Evolutionary conservation across 2,113 vertebrate species (phyloP), one percentile per base, ranked within the genome.

Genomic region (Chlamydotis undulata): DNA sequence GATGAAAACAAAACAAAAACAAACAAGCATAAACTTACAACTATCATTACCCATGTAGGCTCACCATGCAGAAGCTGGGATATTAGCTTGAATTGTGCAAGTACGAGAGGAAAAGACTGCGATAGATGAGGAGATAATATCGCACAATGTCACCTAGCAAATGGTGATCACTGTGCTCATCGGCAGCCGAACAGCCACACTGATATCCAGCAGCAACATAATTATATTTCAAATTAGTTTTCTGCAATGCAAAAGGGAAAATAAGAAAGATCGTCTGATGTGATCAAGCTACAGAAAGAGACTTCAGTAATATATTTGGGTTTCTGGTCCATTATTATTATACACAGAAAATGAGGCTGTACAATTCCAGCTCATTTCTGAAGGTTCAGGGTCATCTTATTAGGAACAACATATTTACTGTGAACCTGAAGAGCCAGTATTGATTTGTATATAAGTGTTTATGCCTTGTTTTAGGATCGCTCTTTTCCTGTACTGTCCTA

Each of bases 141-240:
- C 57, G 23, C 43, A 65, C 91, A 94, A 77, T 92, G 90, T 94
- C 94, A 97, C 81, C 74, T 71, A 91, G 88, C 64, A 95, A 96
- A 87, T 68, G 67, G 68, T 49, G 87, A 96, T 74, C 78, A 60
- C 52, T 47, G 29, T 31, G 83, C 63, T 95, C 37, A 23, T 25
- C 85, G 37, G 70, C 50, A 79, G 90, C 67, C 11, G 3, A 71
- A 92, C 74, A 94, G 69, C 85, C 90, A 60, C 4, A 8, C 79
- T 78, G 41, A 86, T 96, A 96, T 82, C 92, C 77, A 89, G 77
- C 60, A 93, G 87, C 55, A 95, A 96, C 92, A 74, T 93, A 92
- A 97, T 96, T 95, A 97, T 86, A 90, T 97, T 97, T 96, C 79
- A 95, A 96, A 96, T 96, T 96, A 95, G 87, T 96, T 97, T 97